Evolutionary conservation across 1,140 invertebrate genomes (phyloP).

Genomic region (Brachystomella parvula): DNA sequence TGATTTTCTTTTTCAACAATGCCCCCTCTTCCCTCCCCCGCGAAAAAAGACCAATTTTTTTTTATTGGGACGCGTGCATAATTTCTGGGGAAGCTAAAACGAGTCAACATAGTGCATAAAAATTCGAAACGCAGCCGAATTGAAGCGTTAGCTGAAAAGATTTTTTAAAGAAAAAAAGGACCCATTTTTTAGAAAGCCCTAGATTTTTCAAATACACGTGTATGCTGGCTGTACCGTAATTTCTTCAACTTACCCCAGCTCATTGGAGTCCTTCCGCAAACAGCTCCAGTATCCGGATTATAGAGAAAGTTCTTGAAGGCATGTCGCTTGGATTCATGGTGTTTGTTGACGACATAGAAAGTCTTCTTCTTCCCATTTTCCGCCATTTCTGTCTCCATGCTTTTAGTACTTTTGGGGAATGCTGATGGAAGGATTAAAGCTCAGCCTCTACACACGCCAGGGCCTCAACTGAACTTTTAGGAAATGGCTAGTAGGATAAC

Average conservation of each 20-base stretch:
- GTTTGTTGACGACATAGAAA: conserved; percentile 3
- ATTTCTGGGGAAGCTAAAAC: too few relatives aligned
- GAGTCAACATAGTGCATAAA: too few relatives aligned
- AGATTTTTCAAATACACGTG: not conserved
- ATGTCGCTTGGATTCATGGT: not conserved
- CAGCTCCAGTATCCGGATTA: conserved; percentile 54
- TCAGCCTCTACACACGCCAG: too few relatives aligned
- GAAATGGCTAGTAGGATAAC: too few relatives aligned
- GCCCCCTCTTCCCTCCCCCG: too few relatives aligned
- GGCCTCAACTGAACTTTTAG: too few relatives aligned
- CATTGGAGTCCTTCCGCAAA: conserved; percentile 59
- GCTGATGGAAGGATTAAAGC: too few relatives aligned
- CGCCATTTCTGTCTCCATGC: not conserved
- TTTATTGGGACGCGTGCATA: too few relatives aligned
- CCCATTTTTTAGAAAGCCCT: not conserved
- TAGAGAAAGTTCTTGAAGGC: conserved; percentile 43
- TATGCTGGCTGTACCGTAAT: not conserved
- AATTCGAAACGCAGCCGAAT: too few relatives aligned
- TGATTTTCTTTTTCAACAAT: too few relatives aligned
- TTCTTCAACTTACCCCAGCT: conserved; percentile 62
- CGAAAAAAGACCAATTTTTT: too few relatives aligned
- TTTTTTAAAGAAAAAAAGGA: not conserved
- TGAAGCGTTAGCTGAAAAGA: too few relatives aligned
- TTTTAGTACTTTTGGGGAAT: not conserved
- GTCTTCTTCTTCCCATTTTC: not conserved